Base-by-base conservation (phyloP, 2,113 vertebrate genomes). In the Ammodytes marinus region DNA sequence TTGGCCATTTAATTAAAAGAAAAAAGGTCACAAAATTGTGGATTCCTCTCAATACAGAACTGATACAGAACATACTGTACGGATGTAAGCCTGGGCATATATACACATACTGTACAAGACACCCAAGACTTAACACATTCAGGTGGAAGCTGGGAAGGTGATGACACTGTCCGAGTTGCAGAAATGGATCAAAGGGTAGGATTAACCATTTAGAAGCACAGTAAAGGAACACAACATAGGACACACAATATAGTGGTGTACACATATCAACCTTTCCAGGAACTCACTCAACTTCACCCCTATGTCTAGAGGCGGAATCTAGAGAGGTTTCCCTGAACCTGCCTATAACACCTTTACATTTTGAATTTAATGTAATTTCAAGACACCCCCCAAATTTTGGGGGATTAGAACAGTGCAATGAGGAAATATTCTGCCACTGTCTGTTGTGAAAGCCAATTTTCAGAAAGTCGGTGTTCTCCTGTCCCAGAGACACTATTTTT, bases 61-160 rank as follows among this genome's bases (percentile, higher is more conserved):
- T 65, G 85, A 92, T 94, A 94, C 91, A 93, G 93, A 94, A 92
- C 84, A 86, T 84, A 93, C 78, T 85, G 83, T 90, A 92, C 57
- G 81, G 74, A 88, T 89, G 80, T 84, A 89, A 85, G 86, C 88
- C 72, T 74, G 66, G 79, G 82, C 75, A 83, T 88, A 81, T 86
- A 93, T 87, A 92, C 88, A 91, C 11, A 47, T 80, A 89, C 75
- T 91, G 88, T 91, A 92, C 87, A 91, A 87, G 85, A 94, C 88
- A 91, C 92, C 89, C 88, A 90, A 87, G 91, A 83, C 69, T 89
- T 93, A 92, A 94, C 27, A 95, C 91, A 91, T 93, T 93, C 85
- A 93, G 86, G 79, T 91, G 84, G 83, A 91, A 89, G 81, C 83
- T 68, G 72, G 90, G 84, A 88, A 77, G 66, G 89, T 72, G 88